Evolutionary conservation across 2,797 vertebrate genomes (phyloP).

Genomic region (Rhincodon typus): DNA sequence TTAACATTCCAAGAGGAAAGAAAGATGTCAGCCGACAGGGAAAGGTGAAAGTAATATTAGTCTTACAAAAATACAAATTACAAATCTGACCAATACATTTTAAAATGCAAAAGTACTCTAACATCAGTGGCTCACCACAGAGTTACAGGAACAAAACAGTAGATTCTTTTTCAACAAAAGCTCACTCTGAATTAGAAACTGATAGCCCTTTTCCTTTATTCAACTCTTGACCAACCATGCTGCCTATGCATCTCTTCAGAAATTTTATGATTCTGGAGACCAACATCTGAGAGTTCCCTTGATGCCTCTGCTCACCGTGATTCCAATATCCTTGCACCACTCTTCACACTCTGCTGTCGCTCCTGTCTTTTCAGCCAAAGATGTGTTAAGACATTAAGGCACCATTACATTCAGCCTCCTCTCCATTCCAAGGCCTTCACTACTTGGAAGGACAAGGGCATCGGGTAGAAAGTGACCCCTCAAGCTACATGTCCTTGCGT

Average conservation of each 20-base stretch:
- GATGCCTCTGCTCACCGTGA: too few relatives aligned
- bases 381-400: neutral
- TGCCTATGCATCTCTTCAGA: neutral
- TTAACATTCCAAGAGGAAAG: neutral
- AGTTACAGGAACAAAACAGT: neutral
- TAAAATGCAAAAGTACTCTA: neutral
- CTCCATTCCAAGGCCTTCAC: neutral
- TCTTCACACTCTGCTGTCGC: neutral
- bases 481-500: neutral
- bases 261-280: neutral
- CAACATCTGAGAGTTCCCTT: neutral
- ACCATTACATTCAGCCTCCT: neutral
- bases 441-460: neutral
- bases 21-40: neutral
- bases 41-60: neutral
- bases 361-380: neutral
- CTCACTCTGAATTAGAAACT: neutral
- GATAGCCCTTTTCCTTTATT: neutral
- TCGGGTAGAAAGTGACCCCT: neutral
- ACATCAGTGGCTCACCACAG: neutral
- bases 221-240: neutral
- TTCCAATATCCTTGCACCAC: neutral
- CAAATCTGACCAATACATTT: neutral
- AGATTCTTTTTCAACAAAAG: conserved; percentile 10
- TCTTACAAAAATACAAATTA: neutral